These are phyloP conservation scores for Drosophila athabasca DNA, from an alignment of 1,140 invertebrate species.

Conservation along the genomic window DNA sequence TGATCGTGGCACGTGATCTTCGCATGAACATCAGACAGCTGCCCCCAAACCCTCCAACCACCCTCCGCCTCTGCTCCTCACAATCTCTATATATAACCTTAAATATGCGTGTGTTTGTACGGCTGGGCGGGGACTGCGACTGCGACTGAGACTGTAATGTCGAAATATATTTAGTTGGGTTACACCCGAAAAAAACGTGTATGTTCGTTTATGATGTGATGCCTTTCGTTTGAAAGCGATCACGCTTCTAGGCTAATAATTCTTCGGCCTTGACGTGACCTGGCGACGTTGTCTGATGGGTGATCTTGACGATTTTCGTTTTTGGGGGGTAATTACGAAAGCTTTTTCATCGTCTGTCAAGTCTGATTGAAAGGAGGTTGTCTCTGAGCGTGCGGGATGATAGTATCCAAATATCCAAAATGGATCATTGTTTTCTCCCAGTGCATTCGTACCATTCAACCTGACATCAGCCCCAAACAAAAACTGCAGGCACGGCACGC, in stretches of 20 bases:
- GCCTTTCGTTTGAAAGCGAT: conserved; percentile 40
- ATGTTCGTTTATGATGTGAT: conserved; percentile 27
- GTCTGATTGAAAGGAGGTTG: conserved; percentile 22
- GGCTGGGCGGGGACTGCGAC: background rate
- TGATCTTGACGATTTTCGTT: conserved; percentile 48
- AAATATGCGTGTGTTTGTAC: conserved; percentile 27
- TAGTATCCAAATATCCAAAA: too few species aligned
- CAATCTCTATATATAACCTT: conserved; percentile 42
- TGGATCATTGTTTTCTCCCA: conserved; percentile 24
- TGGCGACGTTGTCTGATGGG: conserved; percentile 34
- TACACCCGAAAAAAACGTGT: conserved; percentile 54
- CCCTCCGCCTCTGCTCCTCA: background rate
- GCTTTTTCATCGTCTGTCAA: conserved; percentile 39
- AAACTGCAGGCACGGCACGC: conserved; percentile 12
- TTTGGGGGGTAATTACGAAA: conserved; percentile 53
- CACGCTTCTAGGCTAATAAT: conserved; percentile 61
- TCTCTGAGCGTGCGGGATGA: background rate
- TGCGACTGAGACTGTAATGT: conserved; percentile 38
- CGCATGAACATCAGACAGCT: conserved; percentile 54
- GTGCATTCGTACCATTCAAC: conserved; percentile 56
- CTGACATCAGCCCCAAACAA: conserved; percentile 22
- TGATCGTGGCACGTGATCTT: conserved; percentile 54
- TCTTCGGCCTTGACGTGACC: conserved; percentile 68
- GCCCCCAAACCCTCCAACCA: background rate
- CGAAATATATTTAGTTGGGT: conserved; percentile 58